Conservation (phyloP, 2,888 invertebrate genomes). For the Habroteleia sp. region DNA sequence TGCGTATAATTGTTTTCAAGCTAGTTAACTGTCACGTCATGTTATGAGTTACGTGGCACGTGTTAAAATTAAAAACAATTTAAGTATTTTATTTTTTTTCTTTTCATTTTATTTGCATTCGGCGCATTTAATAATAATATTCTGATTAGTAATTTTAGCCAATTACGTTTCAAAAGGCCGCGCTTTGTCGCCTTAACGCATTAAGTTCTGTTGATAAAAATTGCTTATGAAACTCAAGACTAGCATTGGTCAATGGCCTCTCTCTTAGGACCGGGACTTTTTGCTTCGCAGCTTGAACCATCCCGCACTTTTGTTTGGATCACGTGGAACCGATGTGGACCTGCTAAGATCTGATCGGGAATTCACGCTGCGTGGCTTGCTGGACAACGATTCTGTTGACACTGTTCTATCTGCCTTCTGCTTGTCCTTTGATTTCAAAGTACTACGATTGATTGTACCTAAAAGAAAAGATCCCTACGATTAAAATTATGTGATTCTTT, state of each 20-base stretch:
- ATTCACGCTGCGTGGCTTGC: constrained; percentile 79
- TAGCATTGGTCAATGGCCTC: constrained; percentile 80
- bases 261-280: constrained; percentile 79
- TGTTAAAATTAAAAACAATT: constrained; percentile 53
- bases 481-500: constrained; percentile 40
- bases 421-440: constrained; percentile 79
- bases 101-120: constrained; percentile 22
- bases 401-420: constrained; percentile 80
- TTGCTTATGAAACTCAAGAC: constrained; percentile 79
- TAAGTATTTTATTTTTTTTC: constrained; percentile 13
- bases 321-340: constrained; percentile 88
- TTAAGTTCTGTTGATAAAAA: constrained; percentile 58
- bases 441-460: constrained; percentile 79
- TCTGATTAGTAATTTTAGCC: constrained; percentile 67
- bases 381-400: constrained; percentile 85
- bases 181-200: constrained; percentile 36
- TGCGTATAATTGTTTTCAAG: constrained; percentile 62
- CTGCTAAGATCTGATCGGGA: constrained; percentile 82
- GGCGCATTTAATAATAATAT: constrained; percentile 50
- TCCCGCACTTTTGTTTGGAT: constrained; percentile 87
- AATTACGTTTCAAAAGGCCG: constrained; percentile 63
- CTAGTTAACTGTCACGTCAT: constrained; percentile 60
- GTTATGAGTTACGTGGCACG: constrained; percentile 57
- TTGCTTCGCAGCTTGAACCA: constrained; percentile 86
- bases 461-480: constrained; percentile 57